A percentile compares a stretch with the other conserved stretches of the same genome.
phyloP scores from a whole-genome alignment of 2,113 vertebrate species.

The Podiceps cristatus region DNA sequence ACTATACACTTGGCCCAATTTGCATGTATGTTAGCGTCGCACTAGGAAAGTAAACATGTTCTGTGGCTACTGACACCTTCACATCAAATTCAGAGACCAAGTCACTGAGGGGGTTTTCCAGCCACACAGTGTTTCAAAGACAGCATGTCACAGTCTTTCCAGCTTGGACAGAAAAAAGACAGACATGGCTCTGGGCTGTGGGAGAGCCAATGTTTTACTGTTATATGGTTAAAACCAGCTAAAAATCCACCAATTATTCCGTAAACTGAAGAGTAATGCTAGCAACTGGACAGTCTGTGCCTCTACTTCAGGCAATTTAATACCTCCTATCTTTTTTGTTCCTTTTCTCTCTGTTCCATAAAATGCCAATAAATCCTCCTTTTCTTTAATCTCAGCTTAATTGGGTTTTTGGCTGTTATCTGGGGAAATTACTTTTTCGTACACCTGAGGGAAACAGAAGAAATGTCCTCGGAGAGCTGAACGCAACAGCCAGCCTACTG shows the following conservation, averaged over 20 bases:
- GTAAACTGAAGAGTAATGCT: slow-evolving; percentile 4
- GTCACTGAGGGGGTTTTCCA: background rate
- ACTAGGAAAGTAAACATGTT: slow-evolving; percentile 17
- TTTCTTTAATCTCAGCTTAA: slow-evolving; percentile 72
- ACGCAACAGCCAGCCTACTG: background rate
- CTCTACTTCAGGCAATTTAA: slow-evolving; percentile 57
- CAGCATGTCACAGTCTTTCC: background rate
- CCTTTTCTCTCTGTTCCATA: slow-evolving; percentile 32
- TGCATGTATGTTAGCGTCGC: background rate
- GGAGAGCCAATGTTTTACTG: background rate
- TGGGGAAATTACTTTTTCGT: slow-evolving; percentile 57
- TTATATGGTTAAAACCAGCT: background rate
- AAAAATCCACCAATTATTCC: slow-evolving; percentile 24
- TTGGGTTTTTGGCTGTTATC: slow-evolving; percentile 66
- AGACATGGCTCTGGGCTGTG: slow-evolving; percentile 38
- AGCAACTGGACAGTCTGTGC: background rate
- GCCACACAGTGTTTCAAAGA: background rate
- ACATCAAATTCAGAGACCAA: slow-evolving; percentile 4
- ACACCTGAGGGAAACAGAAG: slow-evolving; percentile 50
- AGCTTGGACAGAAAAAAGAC: background rate
- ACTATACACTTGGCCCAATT: background rate
- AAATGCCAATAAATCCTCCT: slow-evolving; percentile 57
- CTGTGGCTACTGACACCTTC: slow-evolving; percentile 4
- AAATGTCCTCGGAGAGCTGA: slow-evolving; percentile 26
- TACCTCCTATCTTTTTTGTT: slow-evolving; percentile 52